phyloP scores from a whole-genome alignment of 2,113 vertebrate genomes.

The Phrynosoma blainvillii region DNA sequence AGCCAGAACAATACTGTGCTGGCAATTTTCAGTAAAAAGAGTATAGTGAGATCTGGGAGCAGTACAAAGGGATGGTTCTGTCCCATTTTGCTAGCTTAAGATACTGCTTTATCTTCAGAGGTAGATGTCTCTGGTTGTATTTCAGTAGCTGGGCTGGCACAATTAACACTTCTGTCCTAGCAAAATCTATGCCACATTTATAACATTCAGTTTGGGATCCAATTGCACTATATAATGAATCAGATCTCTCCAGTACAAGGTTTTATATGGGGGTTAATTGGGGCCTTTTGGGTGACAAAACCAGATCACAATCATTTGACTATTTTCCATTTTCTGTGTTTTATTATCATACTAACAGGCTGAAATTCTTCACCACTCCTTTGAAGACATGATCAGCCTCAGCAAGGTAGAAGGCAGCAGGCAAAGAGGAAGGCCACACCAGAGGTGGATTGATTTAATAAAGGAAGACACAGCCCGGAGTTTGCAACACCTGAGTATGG shows the following conservation, averaged over 20 bases:
- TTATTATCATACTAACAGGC: too few species aligned
- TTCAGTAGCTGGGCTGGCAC: neutral
- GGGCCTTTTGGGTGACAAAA: too few species aligned
- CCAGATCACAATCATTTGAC: too few species aligned
- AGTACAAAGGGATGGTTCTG: neutral
- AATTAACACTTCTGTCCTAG: neutral
- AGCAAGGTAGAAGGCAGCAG: too few species aligned
- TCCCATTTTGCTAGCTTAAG: neutral
- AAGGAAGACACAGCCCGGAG: too few species aligned
- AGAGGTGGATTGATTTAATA: too few species aligned
- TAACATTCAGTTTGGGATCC: neutral
- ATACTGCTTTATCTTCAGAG: neutral
- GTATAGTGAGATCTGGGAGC: neutral
- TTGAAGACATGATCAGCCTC: too few species aligned
- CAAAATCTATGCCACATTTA: neutral
- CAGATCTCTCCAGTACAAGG: neutral
- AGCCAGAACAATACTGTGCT: neutral
- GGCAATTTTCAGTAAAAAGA: neutral
- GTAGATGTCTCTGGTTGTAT: neutral
- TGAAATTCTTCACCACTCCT: too few species aligned
- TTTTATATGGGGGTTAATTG: neutral
- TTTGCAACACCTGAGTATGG: too few species aligned
- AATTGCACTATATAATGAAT: conserved; percentile 1
- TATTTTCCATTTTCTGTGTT: too few species aligned
- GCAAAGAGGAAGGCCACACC: too few species aligned